These are phyloP conservation scores for Zygogramma bicolorata DNA, from an alignment of 2,888 invertebrate genomes.

Conservation along the genomic window DNA sequence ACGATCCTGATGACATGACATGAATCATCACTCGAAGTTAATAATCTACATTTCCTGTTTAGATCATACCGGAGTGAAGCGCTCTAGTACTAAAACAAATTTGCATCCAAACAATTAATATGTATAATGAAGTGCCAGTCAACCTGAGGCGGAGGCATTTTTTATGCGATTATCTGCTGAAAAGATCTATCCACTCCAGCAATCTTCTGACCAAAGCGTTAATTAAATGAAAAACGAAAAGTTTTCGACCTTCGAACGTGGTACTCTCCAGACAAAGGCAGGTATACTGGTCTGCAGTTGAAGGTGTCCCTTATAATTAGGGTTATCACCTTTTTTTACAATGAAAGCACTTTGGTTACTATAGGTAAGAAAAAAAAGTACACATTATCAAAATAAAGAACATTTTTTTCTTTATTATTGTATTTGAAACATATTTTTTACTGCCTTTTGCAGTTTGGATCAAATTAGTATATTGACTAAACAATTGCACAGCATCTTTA, in stretches of 20 bases:
- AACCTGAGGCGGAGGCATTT: background rate
- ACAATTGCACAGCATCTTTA: no score
- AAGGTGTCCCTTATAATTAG: background rate
- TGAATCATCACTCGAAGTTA: conserved; percentile 6
- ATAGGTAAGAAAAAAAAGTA: no score
- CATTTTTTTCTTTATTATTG: no score
- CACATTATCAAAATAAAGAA: no score
- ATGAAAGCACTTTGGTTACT: no score
- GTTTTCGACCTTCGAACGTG: conserved; percentile 14
- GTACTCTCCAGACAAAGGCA: background rate
- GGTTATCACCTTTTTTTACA: background rate
- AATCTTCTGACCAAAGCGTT: no score
- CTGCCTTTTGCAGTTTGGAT: no score
- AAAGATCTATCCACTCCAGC: no score
- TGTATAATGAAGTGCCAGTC: conserved; percentile 2
- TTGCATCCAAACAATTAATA: conserved; percentile 14
- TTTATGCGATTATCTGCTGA: conserved; percentile 1
- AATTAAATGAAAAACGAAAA: background rate
- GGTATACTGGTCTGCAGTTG: background rate
- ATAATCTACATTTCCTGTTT: conserved; percentile 11
- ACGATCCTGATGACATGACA: background rate
- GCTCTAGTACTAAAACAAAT: conserved; percentile 3
- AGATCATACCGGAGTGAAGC: background rate
- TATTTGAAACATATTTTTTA: no score
- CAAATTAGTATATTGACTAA: no score